Conservation (phyloP, 2,797 vertebrate species). For the Melopsittacus undulatus region DNA sequence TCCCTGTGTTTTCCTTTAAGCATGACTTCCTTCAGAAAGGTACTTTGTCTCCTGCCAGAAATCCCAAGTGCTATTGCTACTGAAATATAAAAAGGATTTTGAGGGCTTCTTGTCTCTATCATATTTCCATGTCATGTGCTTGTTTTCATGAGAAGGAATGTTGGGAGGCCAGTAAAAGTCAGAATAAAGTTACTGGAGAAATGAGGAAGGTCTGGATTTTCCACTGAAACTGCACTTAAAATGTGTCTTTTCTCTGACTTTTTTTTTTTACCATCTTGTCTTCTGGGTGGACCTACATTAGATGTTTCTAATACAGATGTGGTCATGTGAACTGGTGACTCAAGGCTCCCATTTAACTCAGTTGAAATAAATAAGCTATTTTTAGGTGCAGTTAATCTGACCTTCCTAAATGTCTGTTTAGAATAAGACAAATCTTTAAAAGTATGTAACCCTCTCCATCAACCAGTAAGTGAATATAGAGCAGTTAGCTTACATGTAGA, state of each 20-base stretch:
- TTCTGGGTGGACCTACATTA: background rate
- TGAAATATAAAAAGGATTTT: background rate
- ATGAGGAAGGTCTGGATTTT: background rate
- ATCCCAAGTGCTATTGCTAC: background rate
- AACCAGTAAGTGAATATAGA: background rate
- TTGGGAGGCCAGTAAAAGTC: background rate
- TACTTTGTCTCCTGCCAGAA: background rate
- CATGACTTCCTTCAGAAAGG: background rate
- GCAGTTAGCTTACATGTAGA: background rate
- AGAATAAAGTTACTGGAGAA: background rate
- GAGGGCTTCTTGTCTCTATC: background rate
- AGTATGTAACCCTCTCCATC: background rate
- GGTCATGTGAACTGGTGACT: background rate
- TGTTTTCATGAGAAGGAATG: background rate
- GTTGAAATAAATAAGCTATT: background rate
- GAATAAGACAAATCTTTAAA: background rate
- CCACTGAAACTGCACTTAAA: background rate
- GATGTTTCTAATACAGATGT: background rate
- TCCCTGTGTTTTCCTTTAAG: background rate
- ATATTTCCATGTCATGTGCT: background rate
- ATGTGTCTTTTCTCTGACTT: background rate
- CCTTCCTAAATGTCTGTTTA: background rate
- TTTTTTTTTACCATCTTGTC: background rate
- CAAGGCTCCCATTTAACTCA: background rate
- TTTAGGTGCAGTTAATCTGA: background rate